These are phyloP conservation scores for Arnoldichthys spilopterus DNA, from an alignment of 2,797 vertebrate species.

Conservation along the genomic window DNA sequence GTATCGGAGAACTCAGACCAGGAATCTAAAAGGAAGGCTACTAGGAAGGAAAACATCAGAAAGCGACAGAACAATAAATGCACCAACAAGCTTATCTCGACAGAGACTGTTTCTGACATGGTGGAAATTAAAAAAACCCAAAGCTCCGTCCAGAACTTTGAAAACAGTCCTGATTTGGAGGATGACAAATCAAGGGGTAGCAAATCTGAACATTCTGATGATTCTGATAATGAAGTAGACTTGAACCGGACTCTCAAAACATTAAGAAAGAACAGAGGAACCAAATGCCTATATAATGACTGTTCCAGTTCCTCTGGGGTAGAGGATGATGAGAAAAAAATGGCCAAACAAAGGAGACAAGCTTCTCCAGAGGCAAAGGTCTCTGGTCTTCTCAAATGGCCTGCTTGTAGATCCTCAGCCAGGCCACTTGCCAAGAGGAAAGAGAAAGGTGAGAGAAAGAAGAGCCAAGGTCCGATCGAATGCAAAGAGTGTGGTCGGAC, in stretches of 20 bases:
- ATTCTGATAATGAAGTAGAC: background rate
- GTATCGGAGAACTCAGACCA: background rate
- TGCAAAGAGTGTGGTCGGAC: constrained; percentile 32
- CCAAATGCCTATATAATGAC: no score
- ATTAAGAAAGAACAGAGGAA: background rate
- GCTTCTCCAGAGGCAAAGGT: background rate
- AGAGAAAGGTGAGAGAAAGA: background rate
- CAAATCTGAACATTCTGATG: background rate
- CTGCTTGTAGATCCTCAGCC: background rate
- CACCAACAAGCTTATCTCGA: background rate
- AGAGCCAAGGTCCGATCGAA: background rate
- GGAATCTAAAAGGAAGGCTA: background rate
- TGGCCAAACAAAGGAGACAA: background rate
- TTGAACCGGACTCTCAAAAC: background rate
- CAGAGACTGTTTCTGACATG: background rate
- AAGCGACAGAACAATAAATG: constrained; percentile 10
- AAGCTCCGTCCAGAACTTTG: background rate
- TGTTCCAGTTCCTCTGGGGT: background rate
- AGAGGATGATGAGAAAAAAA: background rate
- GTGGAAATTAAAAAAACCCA: background rate
- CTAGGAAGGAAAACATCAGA: background rate
- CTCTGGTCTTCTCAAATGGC: background rate
- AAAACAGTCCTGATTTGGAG: background rate
- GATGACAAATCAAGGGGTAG: background rate
- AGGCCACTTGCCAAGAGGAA: background rate